A percentile compares a stretch with the other conserved stretches of the same genome.
phyloP scores from a whole-genome alignment of 2,113 vertebrate genomes.

The Strix aluco region DNA sequence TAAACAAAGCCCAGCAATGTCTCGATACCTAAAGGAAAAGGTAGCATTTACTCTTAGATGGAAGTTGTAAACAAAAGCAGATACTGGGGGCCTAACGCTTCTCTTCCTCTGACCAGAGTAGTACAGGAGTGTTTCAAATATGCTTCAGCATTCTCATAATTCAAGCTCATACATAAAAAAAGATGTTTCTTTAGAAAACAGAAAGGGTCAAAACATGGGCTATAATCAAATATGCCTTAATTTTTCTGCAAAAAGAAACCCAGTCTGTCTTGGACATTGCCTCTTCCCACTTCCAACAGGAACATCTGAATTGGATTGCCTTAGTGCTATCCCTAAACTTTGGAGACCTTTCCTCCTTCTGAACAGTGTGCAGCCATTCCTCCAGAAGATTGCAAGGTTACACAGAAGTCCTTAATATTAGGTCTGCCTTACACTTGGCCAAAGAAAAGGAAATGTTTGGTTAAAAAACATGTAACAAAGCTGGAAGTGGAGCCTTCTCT shows the following conservation, averaged over 20 bases:
- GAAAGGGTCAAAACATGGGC: neutral
- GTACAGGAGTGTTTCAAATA: neutral
- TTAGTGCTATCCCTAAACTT: neutral
- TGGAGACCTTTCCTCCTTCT: neutral
- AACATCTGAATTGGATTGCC: neutral
- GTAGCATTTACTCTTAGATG: neutral
- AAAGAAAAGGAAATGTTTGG: neutral
- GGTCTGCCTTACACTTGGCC: neutral
- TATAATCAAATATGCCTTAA: neutral
- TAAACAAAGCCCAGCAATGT: neutral
- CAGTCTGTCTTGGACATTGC: neutral
- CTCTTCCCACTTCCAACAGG: neutral
- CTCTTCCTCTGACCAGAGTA: neutral
- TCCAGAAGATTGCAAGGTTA: neutral
- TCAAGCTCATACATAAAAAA: neutral
- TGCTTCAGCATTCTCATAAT: neutral
- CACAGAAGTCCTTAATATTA: neutral
- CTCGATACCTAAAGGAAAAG: neutral
- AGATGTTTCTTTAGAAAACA: neutral
- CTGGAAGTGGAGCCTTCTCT: neutral
- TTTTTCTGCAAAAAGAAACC: neutral
- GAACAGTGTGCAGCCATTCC: neutral
- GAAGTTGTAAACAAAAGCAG: neutral
- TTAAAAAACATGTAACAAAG: neutral
- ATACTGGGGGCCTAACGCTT: neutral